Percentiles rank a stretch among this genome's conserved stretches.
phyloP scores from a whole-genome alignment of 2,888 invertebrate genomes.

The Phengaris alcon region DNA sequence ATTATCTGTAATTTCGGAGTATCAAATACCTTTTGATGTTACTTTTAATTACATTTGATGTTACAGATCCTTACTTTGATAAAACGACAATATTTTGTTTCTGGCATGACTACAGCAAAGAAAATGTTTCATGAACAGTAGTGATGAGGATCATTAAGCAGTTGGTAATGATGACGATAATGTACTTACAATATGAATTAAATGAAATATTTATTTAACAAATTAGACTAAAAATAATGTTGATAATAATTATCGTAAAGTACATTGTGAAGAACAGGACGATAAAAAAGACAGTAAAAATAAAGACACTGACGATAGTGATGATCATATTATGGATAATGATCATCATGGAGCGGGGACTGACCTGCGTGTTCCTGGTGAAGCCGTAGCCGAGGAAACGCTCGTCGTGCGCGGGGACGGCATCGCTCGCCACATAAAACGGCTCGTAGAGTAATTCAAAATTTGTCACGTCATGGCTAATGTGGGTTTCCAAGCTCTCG shows the following conservation, averaged over 20 bases:
- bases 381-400: slow-evolving; percentile 94
- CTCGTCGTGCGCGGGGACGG: slow-evolving; percentile 91
- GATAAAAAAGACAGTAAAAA: no score
- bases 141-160: not conserved
- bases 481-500: slow-evolving; percentile 82
- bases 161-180: not conserved
- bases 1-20: not conserved
- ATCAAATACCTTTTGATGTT: not conserved
- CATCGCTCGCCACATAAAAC: slow-evolving; percentile 91
- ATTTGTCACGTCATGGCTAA: slow-evolving; percentile 92
- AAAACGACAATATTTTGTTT: no score
- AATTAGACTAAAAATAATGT: no score
- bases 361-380: slow-evolving; percentile 93
- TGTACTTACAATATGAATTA: not conserved
- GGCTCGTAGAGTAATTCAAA: slow-evolving; percentile 93
- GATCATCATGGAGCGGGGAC: not conserved
- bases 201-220: no score
- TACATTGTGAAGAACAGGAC: not conserved
- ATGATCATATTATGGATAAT: not conserved
- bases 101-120: not conserved
- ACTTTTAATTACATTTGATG: no score
- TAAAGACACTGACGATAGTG: not conserved
- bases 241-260: not conserved
- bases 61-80: no score
- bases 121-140: not conserved